Evolutionary conservation across 92 coral and sea anemone species (phyloP).

Genomic region (Bergia puertoricense): DNA sequence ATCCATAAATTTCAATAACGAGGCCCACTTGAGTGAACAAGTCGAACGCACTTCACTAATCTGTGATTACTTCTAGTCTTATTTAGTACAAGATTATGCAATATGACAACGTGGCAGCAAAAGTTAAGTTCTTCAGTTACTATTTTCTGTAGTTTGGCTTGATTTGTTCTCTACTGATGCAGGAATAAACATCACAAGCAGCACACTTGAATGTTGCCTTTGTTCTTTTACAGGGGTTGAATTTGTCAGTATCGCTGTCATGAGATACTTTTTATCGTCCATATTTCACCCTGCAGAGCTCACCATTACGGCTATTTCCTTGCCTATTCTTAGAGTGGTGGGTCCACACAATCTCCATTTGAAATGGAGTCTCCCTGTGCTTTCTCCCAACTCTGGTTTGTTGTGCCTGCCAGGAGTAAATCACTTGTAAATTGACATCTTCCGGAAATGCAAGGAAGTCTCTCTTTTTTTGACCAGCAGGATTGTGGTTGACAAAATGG

Average conservation of each 20-base stretch:
- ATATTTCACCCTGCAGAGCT: constrained; percentile 54
- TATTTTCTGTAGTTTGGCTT: too few species aligned
- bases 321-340: constrained; percentile 50
- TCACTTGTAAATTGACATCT: constrained; percentile 38
- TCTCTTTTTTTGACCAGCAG: constrained; percentile 38
- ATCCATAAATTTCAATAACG: too few species aligned
- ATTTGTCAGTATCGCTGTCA: constrained; percentile 27
- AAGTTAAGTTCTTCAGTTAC: too few species aligned
- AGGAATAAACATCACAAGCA: constrained; percentile 47
- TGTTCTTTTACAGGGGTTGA: constrained; percentile 47
- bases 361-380: constrained; percentile 39
- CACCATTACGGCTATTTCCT: constrained; percentile 55
- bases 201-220: constrained; percentile 53
- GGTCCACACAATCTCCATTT: constrained; percentile 43
- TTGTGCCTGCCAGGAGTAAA: constrained; percentile 47
- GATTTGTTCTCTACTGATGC: constrained; percentile 50
- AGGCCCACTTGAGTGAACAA: too few species aligned
- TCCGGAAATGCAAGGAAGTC: constrained; percentile 48
- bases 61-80: too few species aligned
- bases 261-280: constrained; percentile 42
- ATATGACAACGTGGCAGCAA: too few species aligned
- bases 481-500: constrained; percentile 32
- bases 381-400: constrained; percentile 51
- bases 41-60: too few species aligned
- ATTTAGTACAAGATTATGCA: too few species aligned